Percentiles rank a stretch among this genome's conserved stretches.
Evolutionary conservation across 2,797 vertebrate species (phyloP).

Genomic region (Varecia variegata): DNA sequence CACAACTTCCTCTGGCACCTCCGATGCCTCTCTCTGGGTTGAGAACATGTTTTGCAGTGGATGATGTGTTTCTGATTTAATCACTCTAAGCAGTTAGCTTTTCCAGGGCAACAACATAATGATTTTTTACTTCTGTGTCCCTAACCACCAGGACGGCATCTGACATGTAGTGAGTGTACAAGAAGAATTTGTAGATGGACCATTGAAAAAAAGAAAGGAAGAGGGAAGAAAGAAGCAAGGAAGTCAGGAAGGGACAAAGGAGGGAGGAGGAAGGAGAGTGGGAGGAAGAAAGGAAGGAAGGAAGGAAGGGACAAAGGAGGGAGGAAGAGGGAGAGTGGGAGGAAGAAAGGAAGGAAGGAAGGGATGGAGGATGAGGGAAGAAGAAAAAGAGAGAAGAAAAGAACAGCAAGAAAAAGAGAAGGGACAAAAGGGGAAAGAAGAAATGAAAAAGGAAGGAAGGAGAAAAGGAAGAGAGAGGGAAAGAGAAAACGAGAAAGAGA

Average conservation of each 20-base stretch:
- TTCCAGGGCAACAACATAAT: rapidly evolving
- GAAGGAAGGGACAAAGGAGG: too few species aligned
- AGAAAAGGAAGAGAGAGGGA: background rate
- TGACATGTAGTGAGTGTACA: rapidly evolving
- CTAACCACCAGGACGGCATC: background rate
- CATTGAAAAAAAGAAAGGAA: background rate
- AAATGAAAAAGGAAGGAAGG: background rate
- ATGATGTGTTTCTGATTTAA: rapidly evolving
- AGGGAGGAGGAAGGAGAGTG: too few species aligned
- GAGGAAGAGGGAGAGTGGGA: too few species aligned
- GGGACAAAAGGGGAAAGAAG: too few species aligned
- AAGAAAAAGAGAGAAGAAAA: too few species aligned
- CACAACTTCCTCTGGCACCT: rapidly evolving
- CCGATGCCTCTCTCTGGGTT: rapidly evolving
- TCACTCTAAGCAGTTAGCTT: too few species aligned
- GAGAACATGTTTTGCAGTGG: background rate
- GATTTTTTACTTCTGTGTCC: too few species aligned
- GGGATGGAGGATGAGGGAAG: too few species aligned
- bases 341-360: too few species aligned
- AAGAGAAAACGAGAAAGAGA: background rate
- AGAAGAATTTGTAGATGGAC: background rate
- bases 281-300: too few species aligned
- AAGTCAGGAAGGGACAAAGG: background rate
- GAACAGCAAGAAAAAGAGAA: too few species aligned
- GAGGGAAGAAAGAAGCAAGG: too few species aligned